Base-by-base conservation (phyloP, 53 echinoderm and acorn worm genomes). In the Hippasteria phrygiana region DNA sequence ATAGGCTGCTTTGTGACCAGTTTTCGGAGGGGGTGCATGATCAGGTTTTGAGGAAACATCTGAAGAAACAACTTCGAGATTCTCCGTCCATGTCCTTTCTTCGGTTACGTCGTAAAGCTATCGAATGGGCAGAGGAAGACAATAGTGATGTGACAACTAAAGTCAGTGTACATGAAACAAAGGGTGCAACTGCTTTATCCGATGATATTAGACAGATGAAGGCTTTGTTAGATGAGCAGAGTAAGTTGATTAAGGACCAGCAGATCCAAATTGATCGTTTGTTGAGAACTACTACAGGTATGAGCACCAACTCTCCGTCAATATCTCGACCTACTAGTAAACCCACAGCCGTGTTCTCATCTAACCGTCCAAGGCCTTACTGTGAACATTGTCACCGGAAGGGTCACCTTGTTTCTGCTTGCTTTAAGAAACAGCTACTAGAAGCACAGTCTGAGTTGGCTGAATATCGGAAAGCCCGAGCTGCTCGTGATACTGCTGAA, bases 21-120 rank as follows among this genome's bases (percentile, higher is more conserved):
- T 74, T 74, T 74, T n/a, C 75, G 4, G 75, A 74, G 16, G 75
- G 75, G 22, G 75, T 50, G 1, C 8, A 22, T 32, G 75, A 75
- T n/a, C 5, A 1, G 10, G 33, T 50, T 1, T 50, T 75, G 22
- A 29, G 51, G 0, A 75, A 75, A 75, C 75, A 75, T 4, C 2
- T 29, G 11, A 75, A 75, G 32, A 75, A 75, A 75, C 75, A 75
- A 27, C 34, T 50, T 32, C 22, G 75, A 46, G 75, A 74, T 45
- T 16, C 1, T 74, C 48, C 48, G 2, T 45, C 46, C 28, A 12
- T 74, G 2, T 74, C 75, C 28, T 74, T 74, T 48, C 75, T 74
- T 1, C 7, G 13, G 29, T 9, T 75, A 31, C 75, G 76, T 31
- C 51, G 62, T 20, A 20, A 62, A 62, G 62, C 62, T 14, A 62